These are phyloP conservation scores for Epirrhoe alternata DNA, from an alignment of 2,888 invertebrate species.

Conservation along the genomic window DNA sequence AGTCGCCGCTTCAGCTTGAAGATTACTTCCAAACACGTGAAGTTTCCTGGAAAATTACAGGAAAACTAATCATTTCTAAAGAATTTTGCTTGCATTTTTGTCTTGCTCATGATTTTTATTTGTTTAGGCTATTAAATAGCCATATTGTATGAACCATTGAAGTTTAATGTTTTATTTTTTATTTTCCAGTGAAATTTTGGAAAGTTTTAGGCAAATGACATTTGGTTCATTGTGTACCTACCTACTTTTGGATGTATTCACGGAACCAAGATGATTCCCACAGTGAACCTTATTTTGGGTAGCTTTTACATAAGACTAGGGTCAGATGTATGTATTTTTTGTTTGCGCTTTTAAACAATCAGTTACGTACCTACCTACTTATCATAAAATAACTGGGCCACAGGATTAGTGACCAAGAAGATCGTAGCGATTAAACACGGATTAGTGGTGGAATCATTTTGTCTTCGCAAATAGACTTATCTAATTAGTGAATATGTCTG, in stretches of 20 bases:
- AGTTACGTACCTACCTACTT: no score
- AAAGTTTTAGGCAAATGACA: no score
- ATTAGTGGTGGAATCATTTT: slow-evolving; percentile 33
- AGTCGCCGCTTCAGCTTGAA: slow-evolving; percentile 95
- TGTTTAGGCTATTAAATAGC: no score
- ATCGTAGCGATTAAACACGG: slow-evolving; percentile 27
- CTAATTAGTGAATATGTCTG: slow-evolving; percentile 8
- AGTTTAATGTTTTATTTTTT: no score
- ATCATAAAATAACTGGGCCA: slow-evolving; percentile 34
- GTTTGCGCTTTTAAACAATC: not conserved
- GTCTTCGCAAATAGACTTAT: slow-evolving; percentile 26
- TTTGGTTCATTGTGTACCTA: no score
- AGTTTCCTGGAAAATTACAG: slow-evolving; percentile 88
- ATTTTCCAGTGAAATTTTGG: no score
- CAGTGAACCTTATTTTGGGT: not conserved
- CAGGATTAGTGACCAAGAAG: slow-evolving; percentile 35
- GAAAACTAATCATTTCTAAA: not conserved
- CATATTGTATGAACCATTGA: no score
- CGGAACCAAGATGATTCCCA: no score
- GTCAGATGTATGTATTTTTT: slow-evolving; percentile 6
- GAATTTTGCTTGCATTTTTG: not conserved
- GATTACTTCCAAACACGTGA: slow-evolving; percentile 95
- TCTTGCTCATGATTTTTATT: no score
- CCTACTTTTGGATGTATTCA: no score
- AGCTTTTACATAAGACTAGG: slow-evolving; percentile 4